Percentiles rank a stretch among this genome's conserved stretches.
These are phyloP conservation scores for Diadema setosum DNA, from an alignment of 35 echinoderm and acorn worm genomes.

Conservation along the genomic window DNA sequence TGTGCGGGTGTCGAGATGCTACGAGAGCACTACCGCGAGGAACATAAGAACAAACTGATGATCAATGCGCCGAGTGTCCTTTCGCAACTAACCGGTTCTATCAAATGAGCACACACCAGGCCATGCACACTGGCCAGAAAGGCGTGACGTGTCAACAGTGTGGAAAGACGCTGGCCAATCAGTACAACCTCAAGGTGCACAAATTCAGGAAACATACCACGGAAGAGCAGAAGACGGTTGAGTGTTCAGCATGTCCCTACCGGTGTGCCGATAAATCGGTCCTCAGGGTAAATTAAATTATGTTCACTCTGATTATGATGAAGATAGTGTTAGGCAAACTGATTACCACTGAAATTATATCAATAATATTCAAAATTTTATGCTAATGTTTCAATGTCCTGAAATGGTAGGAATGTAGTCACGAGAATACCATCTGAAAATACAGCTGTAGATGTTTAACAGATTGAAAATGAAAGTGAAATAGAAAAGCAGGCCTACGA, in stretches of 20 bases:
- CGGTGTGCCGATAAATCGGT: constrained; percentile 79
- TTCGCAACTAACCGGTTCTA: constrained; percentile 60
- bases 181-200: constrained; percentile 88
- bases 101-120: constrained; percentile 73
- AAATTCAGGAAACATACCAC: constrained; percentile 62
- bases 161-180: constrained; percentile 75
- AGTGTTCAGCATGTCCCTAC: constrained; percentile 45
- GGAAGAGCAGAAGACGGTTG: constrained; percentile 62
- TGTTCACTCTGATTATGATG: no score
- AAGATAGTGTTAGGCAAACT: no score
- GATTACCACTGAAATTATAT: no score
- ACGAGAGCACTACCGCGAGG: constrained; percentile 49
- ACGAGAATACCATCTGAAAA: no score
- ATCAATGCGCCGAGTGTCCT: constrained; percentile 61
- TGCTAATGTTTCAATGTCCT: no score
- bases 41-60: constrained; percentile 61
- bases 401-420: no score
- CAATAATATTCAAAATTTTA: no score
- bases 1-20: neutral
- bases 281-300: constrained; percentile 65
- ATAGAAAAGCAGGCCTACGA: no score
- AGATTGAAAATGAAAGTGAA: no score
- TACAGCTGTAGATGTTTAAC: no score
- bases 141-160: constrained; percentile 77
- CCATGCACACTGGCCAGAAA: constrained; percentile 63